These are phyloP conservation scores for Tinamus guttatus DNA, from an alignment of 2,113 vertebrate genomes.

Conservation along the genomic window DNA sequence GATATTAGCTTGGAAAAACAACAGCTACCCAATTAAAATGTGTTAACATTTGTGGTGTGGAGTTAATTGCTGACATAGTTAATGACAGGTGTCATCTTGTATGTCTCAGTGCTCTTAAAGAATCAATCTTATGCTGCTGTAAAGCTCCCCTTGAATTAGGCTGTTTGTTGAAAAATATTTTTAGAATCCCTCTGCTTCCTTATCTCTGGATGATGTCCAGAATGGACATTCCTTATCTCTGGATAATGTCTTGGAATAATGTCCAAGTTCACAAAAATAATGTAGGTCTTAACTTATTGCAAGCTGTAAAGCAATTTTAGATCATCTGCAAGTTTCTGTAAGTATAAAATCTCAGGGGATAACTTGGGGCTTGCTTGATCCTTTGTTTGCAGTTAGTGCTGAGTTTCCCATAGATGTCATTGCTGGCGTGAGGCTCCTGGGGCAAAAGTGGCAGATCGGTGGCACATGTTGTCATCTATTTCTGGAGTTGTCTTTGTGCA, in stretches of 20 bases:
- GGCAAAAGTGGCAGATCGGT: background rate
- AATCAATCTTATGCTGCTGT: background rate
- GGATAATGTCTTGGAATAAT: background rate
- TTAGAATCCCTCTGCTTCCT: background rate
- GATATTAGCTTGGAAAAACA: background rate
- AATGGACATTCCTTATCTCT: background rate
- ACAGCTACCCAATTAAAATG: background rate
- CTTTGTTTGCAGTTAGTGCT: background rate
- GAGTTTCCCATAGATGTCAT: constrained; percentile 13
- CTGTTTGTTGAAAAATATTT: background rate
- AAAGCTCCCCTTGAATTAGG: background rate
- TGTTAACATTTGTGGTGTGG: accelerated
- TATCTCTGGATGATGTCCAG: too few relatives aligned
- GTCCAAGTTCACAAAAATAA: background rate
- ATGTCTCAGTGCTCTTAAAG: background rate
- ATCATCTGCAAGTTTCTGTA: background rate
- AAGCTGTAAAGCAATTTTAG: background rate
- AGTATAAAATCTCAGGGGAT: background rate
- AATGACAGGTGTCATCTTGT: background rate
- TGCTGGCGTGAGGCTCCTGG: background rate
- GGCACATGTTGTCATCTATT: background rate
- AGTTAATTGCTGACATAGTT: background rate
- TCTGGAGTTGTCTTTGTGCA: background rate
- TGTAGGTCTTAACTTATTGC: background rate
- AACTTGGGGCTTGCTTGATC: background rate